Conservation (phyloP, 2,888 invertebrate species). For the Agapetus fuscipes region DNA sequence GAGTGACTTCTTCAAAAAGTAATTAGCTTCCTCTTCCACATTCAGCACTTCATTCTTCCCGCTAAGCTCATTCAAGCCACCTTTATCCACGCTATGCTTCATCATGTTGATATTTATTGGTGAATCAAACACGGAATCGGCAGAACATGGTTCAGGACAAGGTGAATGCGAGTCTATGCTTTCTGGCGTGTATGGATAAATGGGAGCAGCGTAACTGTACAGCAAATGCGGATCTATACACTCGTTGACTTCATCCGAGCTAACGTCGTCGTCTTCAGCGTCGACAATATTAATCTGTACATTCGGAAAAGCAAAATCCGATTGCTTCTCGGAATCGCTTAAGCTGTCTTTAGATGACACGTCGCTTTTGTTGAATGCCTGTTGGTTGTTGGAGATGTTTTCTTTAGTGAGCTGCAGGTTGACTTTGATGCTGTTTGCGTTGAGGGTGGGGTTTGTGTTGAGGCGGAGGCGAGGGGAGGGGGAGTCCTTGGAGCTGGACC, state of each 20-base stretch:
- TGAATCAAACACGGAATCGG: slow-evolving; percentile 6
- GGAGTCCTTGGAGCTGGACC: slow-evolving; percentile 9
- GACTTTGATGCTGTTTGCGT: too few species aligned
- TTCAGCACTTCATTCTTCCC: slow-evolving; percentile 4
- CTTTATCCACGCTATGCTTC: slow-evolving; percentile 9
- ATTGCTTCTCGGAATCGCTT: slow-evolving; percentile 5
- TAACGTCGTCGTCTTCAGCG: slow-evolving; percentile 37
- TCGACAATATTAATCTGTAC: slow-evolving; percentile 40
- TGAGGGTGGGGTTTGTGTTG: slow-evolving; percentile 22
- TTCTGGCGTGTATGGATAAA: slow-evolving; percentile 77
- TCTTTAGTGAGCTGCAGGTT: too few species aligned
- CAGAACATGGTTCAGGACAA: slow-evolving; percentile 35
- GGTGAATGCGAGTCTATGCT: slow-evolving; percentile 70
- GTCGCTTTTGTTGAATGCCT: neutral
- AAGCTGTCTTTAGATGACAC: slow-evolving; percentile 11
- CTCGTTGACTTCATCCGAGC: slow-evolving; percentile 43
- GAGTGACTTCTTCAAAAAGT: slow-evolving; percentile 14
- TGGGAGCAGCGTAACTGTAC: slow-evolving; percentile 29
- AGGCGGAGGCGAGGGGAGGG: slow-evolving; percentile 12
- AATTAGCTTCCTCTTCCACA: slow-evolving; percentile 13
- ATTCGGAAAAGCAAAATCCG: slow-evolving; percentile 6
- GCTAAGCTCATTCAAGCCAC: neutral
- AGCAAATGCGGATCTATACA: slow-evolving; percentile 44
- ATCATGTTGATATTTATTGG: slow-evolving; percentile 3
- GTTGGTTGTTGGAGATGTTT: neutral